Percentiles rank a stretch among this genome's conserved stretches.
Conservation (phyloP, 2,797 vertebrate genomes). For the Anolis apletophallus region DNA sequence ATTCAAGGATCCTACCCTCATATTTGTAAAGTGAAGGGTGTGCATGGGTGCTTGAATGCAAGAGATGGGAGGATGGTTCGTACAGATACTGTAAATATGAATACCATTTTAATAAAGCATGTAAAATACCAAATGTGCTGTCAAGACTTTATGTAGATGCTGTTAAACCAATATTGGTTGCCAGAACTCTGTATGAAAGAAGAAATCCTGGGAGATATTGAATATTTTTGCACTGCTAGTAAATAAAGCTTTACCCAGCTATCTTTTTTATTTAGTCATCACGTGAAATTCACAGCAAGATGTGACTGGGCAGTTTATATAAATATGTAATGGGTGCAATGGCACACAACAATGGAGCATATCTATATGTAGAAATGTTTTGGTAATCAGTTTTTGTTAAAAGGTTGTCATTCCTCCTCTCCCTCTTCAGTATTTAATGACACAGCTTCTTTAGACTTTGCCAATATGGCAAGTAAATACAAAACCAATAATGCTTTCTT, state of each 20-base stretch:
- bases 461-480: constrained; percentile 16
- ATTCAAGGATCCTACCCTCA: constrained; percentile 71
- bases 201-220: constrained; percentile 17
- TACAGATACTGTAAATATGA: constrained; percentile 94
- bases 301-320: constrained; percentile 66
- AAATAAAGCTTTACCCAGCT: constrained; percentile 38
- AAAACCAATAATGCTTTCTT: constrained; percentile 29
- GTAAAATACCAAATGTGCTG: constrained; percentile 89
- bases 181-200: constrained; percentile 45
- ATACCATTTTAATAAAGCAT: constrained; percentile 99
- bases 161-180: constrained; percentile 62
- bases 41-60: constrained; percentile 78
- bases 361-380: constrained; percentile 22
- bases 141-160: constrained; percentile 86
- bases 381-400: neutral
- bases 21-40: constrained; percentile 66
- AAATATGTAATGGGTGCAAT: constrained; percentile 27
- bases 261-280: constrained; percentile 42
- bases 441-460: constrained; percentile 21
- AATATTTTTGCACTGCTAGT: constrained; percentile 24
- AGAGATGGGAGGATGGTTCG: constrained; percentile 77
- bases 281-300: constrained; percentile 46
- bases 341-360: neutral
- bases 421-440: constrained; percentile 18
- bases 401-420: constrained; percentile 3